A percentile compares a stretch with the other conserved stretches of the same genome.
These are phyloP conservation scores for Lasiurus cinereus DNA, from an alignment of 2,113 vertebrate genomes.

Conservation along the genomic window DNA sequence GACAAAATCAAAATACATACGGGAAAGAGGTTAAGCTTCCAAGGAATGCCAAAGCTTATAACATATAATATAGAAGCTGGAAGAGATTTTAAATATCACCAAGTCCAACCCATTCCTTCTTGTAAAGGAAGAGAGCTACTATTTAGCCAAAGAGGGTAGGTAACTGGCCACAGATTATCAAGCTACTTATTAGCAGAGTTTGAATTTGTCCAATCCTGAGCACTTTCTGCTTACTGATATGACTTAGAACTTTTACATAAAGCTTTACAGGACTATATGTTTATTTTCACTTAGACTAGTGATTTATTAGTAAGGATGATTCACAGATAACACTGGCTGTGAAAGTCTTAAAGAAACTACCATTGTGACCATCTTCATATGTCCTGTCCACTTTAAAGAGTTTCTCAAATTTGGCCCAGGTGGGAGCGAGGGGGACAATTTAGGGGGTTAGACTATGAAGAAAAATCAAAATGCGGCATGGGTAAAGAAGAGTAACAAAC, in stretches of 20 bases:
- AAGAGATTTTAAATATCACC: slow-evolving; percentile 2
- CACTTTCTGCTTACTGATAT: not conserved
- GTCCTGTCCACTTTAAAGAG: not conserved
- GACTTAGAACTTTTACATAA: not conserved
- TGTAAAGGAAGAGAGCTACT: not conserved
- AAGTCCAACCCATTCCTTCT: not conserved
- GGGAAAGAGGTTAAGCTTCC: slow-evolving; percentile 31
- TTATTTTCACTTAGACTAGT: not conserved
- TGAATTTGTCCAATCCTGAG: not conserved
- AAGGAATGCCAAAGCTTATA: not conserved
- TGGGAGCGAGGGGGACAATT: not conserved
- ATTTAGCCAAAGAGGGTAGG: not conserved
- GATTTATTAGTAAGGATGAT: slow-evolving; percentile 18
- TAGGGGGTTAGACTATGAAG: not conserved
- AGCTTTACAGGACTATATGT: not conserved
- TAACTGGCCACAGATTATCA: not conserved
- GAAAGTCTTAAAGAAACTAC: slow-evolving; percentile 1
- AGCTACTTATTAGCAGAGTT: not conserved
- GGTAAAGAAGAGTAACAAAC: not conserved
- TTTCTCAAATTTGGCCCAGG: slow-evolving; percentile 12
- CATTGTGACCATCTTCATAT: not conserved
- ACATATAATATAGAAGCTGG: not conserved
- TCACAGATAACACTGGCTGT: not conserved
- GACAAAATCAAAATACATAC: slow-evolving; percentile 39
- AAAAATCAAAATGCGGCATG: not conserved